phyloP scores from a whole-genome alignment of 2,113 vertebrate species.

The Syngnathus floridae region DNA sequence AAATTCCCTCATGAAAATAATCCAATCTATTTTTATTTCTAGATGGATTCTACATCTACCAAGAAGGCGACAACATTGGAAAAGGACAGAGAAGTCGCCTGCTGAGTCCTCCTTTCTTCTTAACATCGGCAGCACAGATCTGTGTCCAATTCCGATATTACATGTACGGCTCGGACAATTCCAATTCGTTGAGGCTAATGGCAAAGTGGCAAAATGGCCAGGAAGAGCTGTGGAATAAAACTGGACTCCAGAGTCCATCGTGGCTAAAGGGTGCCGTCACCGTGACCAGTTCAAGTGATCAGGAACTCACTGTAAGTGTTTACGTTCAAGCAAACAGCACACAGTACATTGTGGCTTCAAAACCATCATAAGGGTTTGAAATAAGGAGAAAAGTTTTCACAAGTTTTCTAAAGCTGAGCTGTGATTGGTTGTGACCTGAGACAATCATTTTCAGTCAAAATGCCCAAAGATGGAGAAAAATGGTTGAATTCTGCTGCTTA shows the following conservation, averaged over 20 bases:
- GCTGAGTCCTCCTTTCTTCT: slow-evolving; percentile 62
- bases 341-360: not conserved
- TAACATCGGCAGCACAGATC: slow-evolving; percentile 41
- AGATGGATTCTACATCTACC: slow-evolving; percentile 74
- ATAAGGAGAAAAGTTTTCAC: not conserved
- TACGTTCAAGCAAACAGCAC: not conserved
- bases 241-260: slow-evolving; percentile 65
- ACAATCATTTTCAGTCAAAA: no score
- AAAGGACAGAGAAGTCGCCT: slow-evolving; percentile 54
- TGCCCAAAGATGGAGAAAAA: no score
- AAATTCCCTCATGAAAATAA: not conserved
- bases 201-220: slow-evolving; percentile 29
- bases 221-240: slow-evolving; percentile 57
- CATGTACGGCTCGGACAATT: slow-evolving; percentile 65
- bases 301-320: slow-evolving; percentile 64
- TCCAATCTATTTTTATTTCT: not conserved
- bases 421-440: no score
- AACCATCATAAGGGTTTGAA: not conserved
- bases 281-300: slow-evolving; percentile 39
- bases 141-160: slow-evolving; percentile 73
- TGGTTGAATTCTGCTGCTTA: no score
- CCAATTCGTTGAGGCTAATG: slow-evolving; percentile 58
- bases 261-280: slow-evolving; percentile 69
- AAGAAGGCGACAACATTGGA: slow-evolving; percentile 65
- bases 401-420: no score